Evolutionary conservation across 2,113 vertebrate genomes (phyloP).

Genomic region (Eulemur macaco): DNA sequence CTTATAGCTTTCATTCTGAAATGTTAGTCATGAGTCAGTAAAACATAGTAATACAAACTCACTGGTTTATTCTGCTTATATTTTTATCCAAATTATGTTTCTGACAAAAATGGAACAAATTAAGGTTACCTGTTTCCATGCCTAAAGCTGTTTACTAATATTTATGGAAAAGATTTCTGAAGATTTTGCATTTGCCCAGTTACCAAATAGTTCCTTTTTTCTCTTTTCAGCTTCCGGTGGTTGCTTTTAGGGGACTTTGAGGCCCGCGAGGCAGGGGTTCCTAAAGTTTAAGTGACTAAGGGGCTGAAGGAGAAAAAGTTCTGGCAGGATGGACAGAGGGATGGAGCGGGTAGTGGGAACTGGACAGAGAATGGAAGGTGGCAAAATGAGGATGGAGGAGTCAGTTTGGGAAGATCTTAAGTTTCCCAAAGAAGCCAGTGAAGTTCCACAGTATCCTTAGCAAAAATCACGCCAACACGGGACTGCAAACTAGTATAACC

Average conservation of each 20-base stretch:
- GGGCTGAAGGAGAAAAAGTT: background rate
- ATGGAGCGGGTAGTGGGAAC: background rate
- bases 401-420: too few relatives aligned
- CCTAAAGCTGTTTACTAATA: background rate
- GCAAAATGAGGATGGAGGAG: background rate
- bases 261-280: background rate
- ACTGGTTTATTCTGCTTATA: background rate
- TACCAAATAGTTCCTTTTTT: background rate
- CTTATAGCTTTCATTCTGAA: background rate
- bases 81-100: background rate
- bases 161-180: background rate
- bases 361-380: background rate
- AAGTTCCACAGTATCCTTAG: too few relatives aligned
- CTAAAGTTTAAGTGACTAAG: background rate
- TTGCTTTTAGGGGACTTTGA: background rate
- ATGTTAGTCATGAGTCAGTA: background rate
- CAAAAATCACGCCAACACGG: too few relatives aligned
- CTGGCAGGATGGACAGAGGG: background rate
- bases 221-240: background rate
- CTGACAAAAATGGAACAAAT: background rate
- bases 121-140: background rate
- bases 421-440: background rate
- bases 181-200: background rate
- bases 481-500: too few relatives aligned
- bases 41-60: background rate